A percentile compares a stretch with the other conserved stretches of the same genome.
phyloP scores from a whole-genome alignment of 2,888 invertebrate genomes.

The Drosophila nigricruria region DNA sequence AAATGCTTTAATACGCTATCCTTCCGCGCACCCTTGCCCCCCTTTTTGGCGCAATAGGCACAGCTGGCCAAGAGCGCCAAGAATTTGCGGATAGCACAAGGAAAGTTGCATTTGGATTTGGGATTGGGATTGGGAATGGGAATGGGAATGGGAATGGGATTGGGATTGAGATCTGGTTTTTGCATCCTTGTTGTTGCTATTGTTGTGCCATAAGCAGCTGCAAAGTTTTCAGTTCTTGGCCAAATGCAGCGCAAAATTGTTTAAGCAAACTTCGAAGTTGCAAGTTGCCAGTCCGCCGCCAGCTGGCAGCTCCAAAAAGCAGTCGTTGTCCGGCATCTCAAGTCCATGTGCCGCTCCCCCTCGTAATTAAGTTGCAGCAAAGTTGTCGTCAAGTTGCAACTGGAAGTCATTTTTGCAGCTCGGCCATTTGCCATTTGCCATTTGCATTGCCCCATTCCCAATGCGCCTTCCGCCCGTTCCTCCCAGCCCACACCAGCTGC shows the following conservation, averaged over 20 bases:
- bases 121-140: constrained; percentile 9
- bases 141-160: constrained; percentile 3
- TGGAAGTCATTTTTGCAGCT: constrained; percentile 22
- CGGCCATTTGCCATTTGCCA: constrained; percentile 22
- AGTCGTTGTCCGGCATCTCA: constrained; percentile 26
- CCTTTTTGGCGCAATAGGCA: constrained; percentile 19
- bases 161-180: constrained; percentile 29
- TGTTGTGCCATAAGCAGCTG: constrained; percentile 30
- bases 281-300: constrained; percentile 38
- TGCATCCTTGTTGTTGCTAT: constrained; percentile 24
- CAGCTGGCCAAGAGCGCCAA: constrained; percentile 35
- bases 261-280: constrained; percentile 68
- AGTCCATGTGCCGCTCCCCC: background rate
- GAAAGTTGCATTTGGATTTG: constrained; percentile 48
- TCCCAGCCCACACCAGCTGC: background rate
- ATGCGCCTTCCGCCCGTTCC: background rate
- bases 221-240: constrained; percentile 52
- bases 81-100: constrained; percentile 50
- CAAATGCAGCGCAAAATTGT: constrained; percentile 63
- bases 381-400: constrained; percentile 61
- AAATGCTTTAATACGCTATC: background rate
- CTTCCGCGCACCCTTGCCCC: background rate
- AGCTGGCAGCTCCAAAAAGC: constrained; percentile 35
- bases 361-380: constrained; percentile 74
- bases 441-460: constrained; percentile 6